phyloP scores from a whole-genome alignment of 2,113 vertebrate genomes.

The Trachemys scripta region DNA sequence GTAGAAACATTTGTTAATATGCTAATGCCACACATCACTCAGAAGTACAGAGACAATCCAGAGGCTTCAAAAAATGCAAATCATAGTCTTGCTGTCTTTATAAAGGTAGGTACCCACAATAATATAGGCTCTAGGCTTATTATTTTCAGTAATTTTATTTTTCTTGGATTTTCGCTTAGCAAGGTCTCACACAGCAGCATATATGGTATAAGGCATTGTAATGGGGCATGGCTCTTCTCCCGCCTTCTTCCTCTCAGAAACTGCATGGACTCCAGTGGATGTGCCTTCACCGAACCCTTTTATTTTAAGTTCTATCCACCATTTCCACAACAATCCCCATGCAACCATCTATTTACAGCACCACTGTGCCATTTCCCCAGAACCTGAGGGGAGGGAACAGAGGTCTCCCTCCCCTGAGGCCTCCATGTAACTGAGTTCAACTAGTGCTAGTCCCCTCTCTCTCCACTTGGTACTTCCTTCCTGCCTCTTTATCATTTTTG shows the following conservation, averaged over 20 bases:
- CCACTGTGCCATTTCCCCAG: neutral
- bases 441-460: neutral
- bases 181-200: neutral
- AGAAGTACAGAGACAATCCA: conserved; percentile 97
- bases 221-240: neutral
- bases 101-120: conserved; percentile 87
- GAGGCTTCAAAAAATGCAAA: conserved; percentile 97
- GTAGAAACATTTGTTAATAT: conserved; percentile 97
- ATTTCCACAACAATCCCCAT: neutral
- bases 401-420: neutral
- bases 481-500: neutral
- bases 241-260: neutral
- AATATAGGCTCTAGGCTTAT: neutral
- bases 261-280: neutral
- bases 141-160: neutral
- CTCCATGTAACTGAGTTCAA: neutral
- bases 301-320: neutral
- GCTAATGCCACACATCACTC: conserved; percentile 97
- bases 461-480: neutral
- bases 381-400: neutral
- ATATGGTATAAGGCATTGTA: neutral
- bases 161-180: neutral
- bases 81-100: conserved; percentile 95
- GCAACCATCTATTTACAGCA: neutral
- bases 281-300: neutral